phyloP scores from a whole-genome alignment of 2,113 vertebrate genomes.

The Amphiprion ocellaris region DNA sequence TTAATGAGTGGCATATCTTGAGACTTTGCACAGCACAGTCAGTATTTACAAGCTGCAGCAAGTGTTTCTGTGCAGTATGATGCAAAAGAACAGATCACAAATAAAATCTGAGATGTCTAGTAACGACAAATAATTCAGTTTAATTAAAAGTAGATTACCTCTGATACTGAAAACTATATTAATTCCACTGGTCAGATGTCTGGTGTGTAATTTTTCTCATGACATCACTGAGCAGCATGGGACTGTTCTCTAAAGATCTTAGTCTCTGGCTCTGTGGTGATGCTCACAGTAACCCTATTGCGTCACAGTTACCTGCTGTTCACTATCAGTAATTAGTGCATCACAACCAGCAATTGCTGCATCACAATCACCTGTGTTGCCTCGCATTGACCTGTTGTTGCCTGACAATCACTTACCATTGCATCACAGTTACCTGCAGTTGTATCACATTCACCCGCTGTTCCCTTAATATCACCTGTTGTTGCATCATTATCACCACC shows the following conservation, averaged over 20 bases:
- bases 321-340: no score
- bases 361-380: neutral
- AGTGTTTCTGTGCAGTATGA: neutral
- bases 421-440: neutral
- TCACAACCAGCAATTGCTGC: no score
- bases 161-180: neutral
- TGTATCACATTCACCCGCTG: neutral
- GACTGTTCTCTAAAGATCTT: neutral
- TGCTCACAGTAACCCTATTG: neutral
- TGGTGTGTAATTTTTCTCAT: neutral
- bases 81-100: neutral
- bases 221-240: neutral
- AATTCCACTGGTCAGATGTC: neutral
- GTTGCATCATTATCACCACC: no score
- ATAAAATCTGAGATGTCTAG: conserved; percentile 1
- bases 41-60: no score
- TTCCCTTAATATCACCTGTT: no score
- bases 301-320: no score
- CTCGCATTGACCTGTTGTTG: no score
- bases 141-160: neutral
- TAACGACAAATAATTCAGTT: neutral
- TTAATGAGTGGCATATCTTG: no score
- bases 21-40: no score
- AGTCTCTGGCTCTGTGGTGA: neutral
- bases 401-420: neutral